Conservation (phyloP, 2,888 invertebrate genomes). For the Drosophila colorata region DNA sequence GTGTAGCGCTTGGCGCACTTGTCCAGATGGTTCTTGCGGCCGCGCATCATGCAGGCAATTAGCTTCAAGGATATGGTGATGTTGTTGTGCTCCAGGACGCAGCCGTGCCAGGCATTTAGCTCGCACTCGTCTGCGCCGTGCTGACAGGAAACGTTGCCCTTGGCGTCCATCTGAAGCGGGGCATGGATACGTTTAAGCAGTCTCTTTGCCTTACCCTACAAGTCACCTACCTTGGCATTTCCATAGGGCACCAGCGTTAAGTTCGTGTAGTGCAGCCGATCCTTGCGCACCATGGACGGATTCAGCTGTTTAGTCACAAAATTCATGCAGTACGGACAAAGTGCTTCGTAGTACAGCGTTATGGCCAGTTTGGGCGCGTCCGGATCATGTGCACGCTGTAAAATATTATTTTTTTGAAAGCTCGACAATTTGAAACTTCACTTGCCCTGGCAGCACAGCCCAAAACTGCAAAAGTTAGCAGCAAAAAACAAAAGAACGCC, state of each 20-base stretch:
- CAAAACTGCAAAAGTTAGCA: conserved; percentile 11
- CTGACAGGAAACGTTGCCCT: conserved; percentile 74
- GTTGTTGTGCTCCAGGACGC: conserved; percentile 81
- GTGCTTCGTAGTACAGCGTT: conserved; percentile 73
- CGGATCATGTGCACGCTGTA: conserved; percentile 26
- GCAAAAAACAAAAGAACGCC: background rate
- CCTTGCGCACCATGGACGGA: conserved; percentile 54
- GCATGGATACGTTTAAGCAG: background rate
- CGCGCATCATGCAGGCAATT: conserved; percentile 81
- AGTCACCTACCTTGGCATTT: conserved; percentile 64
- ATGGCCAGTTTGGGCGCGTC: conserved; percentile 45
- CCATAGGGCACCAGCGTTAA: conserved; percentile 74
- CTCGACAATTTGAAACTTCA: background rate
- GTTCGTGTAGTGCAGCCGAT: conserved; percentile 55
- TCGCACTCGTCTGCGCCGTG: conserved; percentile 83
- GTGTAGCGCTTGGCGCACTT: conserved; percentile 67
- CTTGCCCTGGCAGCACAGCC: conserved; percentile 24
- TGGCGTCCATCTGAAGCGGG: conserved; percentile 16
- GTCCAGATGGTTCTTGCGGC: conserved; percentile 48
- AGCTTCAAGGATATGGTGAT: conserved; percentile 69
- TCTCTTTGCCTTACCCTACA: background rate
- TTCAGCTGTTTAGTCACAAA: conserved; percentile 64
- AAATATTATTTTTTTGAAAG: background rate
- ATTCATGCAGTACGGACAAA: conserved; percentile 69
- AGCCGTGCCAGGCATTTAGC: conserved; percentile 83